Evolutionary conservation across 2,113 vertebrate species (phyloP).

Genomic region (Nothobranchius furzeri): DNA sequence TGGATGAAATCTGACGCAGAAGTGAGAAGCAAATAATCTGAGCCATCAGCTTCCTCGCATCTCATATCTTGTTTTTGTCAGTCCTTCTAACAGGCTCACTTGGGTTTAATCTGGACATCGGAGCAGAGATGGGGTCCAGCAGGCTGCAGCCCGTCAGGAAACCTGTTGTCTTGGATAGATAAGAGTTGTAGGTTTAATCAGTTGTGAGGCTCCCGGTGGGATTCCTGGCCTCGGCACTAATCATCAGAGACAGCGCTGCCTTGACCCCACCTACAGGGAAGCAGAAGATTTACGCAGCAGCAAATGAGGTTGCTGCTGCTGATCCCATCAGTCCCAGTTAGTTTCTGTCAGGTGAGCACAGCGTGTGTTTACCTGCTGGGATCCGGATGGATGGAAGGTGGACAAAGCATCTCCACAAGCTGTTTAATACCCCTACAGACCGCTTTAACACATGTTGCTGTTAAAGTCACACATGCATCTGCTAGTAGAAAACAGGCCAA

Average conservation of each 20-base stretch:
- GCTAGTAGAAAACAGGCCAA: no score
- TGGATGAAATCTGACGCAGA: no score
- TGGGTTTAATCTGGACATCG: constrained; percentile 33
- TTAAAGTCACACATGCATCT: no score
- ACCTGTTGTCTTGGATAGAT: constrained; percentile 35
- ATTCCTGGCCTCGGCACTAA: constrained; percentile 25
- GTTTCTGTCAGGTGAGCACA: constrained; percentile 16
- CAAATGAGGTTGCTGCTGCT: constrained; percentile 26
- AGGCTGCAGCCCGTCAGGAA: constrained; percentile 27
- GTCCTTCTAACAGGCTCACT: constrained; percentile 15
- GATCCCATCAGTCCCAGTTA: constrained; percentile 26
- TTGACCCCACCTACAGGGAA: constrained; percentile 22
- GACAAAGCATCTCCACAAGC: neutral
- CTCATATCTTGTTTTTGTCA: constrained; percentile 22
- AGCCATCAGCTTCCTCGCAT: neutral
- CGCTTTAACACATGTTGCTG: neutral
- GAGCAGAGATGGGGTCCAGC: constrained; percentile 25
- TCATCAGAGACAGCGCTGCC: constrained; percentile 32
- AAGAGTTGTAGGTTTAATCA: constrained; percentile 61
- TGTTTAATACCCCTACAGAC: neutral
- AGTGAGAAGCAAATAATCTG: neutral
- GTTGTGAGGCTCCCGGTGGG: constrained; percentile 27
- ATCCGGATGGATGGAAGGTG: constrained; percentile 4
- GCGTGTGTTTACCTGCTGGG: constrained; percentile 6
- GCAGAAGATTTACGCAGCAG: constrained; percentile 50